A percentile compares a stretch with the other conserved stretches of the same genome.
Conservation (phyloP, 2,888 invertebrate genomes). For the Dugesia japonica region DNA sequence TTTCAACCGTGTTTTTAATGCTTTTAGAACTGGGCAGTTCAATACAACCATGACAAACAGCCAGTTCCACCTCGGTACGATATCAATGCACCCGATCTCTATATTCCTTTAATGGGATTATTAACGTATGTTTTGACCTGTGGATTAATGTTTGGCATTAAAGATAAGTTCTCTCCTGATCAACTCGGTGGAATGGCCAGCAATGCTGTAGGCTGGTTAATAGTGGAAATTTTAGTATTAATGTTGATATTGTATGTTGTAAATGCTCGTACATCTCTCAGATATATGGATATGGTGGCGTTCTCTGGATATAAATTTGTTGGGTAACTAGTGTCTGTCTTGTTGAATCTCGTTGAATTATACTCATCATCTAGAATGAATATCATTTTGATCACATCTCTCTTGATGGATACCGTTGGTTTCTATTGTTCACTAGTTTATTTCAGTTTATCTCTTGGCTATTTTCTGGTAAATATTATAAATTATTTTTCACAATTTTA, state of each 20-base stretch:
- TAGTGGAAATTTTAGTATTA: constrained; percentile 73
- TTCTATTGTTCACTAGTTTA: constrained; percentile 67
- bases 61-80: constrained; percentile 78
- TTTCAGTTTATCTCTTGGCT: constrained; percentile 65
- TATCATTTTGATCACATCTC: constrained; percentile 60
- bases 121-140: constrained; percentile 87
- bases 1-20: too few relatives aligned
- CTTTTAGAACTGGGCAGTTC: constrained; percentile 79
- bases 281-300: constrained; percentile 73
- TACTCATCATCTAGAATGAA: too few relatives aligned
- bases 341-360: not conserved
- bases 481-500: too few relatives aligned
- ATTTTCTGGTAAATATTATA: constrained; percentile 72
- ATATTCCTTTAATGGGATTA: constrained; percentile 74
- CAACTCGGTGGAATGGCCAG: constrained; percentile 83
- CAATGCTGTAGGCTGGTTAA: constrained; percentile 77
- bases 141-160: constrained; percentile 68
- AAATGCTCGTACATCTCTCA: constrained; percentile 67
- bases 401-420: constrained; percentile 60
- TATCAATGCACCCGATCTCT: constrained; percentile 87
- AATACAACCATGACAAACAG: constrained; percentile 65
- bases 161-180: constrained; percentile 71
- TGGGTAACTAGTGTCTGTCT: constrained; percentile 51
- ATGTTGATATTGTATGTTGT: constrained; percentile 70
- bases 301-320: constrained; percentile 92